Percentiles rank a stretch among this genome's conserved stretches.
These are phyloP conservation scores for Drosophila colorata DNA, from an alignment of 2,888 invertebrate genomes.

Conservation along the genomic window DNA sequence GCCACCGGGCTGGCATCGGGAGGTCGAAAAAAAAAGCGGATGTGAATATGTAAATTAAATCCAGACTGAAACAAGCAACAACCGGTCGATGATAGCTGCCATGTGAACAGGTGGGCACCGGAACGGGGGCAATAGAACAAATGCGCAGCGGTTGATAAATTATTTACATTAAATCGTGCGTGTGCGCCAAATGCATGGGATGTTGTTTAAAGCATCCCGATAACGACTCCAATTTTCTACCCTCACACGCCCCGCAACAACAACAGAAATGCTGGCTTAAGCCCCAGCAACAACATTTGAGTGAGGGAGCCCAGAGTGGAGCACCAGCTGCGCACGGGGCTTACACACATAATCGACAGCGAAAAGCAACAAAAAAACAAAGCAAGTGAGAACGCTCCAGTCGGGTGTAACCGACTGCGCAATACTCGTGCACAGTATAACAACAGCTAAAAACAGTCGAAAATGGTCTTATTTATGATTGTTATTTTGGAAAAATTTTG, in stretches of 20 bases:
- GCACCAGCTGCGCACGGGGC: constrained; percentile 32
- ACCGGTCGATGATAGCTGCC: constrained; percentile 8
- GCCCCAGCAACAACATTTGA: constrained; percentile 4
- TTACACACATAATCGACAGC: constrained; percentile 28
- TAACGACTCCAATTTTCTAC: constrained; percentile 46
- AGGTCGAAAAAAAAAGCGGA: constrained; percentile 25
- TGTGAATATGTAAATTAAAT: constrained; percentile 75
- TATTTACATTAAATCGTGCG: constrained; percentile 64
- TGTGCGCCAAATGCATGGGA: constrained; percentile 12
- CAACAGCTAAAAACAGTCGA: too few relatives aligned
- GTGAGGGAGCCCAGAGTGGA: neutral
- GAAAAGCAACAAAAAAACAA: constrained; percentile 1
- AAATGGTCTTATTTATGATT: too few relatives aligned
- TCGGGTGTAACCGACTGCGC: too few relatives aligned
- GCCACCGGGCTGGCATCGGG: constrained; percentile 7
- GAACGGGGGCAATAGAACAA: constrained; percentile 25
- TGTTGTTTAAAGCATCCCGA: constrained; percentile 27
- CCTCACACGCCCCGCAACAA: neutral
- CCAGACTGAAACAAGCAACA: constrained; percentile 47
- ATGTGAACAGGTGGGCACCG: constrained; percentile 51
- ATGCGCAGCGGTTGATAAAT: constrained; percentile 61
- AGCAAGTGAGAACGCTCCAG: neutral
- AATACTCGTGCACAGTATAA: too few relatives aligned
- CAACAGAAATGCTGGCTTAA: constrained; percentile 4
- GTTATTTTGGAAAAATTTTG: too few relatives aligned